Conservation (phyloP, 2,888 invertebrate genomes). For the Eupithecia pulchellata region DNA sequence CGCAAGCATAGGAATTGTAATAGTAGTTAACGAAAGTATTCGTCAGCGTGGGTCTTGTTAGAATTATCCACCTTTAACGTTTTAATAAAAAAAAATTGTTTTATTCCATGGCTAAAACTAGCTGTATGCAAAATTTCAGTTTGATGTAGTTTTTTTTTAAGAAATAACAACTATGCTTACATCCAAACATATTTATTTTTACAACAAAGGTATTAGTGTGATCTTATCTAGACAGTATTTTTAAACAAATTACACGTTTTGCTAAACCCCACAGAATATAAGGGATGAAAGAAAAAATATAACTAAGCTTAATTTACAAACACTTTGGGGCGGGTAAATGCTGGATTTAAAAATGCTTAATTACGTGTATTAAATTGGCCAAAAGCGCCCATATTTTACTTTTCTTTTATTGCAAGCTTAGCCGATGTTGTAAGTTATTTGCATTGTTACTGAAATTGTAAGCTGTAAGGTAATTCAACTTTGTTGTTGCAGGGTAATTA, state of each 20-base stretch:
- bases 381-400: conserved; percentile 46
- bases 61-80: too few relatives aligned
- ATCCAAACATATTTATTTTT: too few relatives aligned
- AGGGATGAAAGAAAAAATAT: conserved; percentile 36
- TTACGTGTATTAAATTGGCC: conserved; percentile 52
- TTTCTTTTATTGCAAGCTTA: conserved; percentile 32
- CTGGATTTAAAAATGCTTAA: conserved; percentile 52
- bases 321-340: conserved; percentile 52
- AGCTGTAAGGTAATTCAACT: conserved; percentile 4
- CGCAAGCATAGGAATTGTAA: too few relatives aligned
- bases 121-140: too few relatives aligned
- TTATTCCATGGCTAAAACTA: too few relatives aligned
- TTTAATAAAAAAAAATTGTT: too few relatives aligned
- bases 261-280: not conserved
- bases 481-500: not conserved
- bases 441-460: conserved; percentile 5
- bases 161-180: too few relatives aligned
- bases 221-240: not conserved
- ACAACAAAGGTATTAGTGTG: too few relatives aligned
- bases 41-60: too few relatives aligned
- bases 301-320: conserved; percentile 53
- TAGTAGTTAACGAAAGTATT: too few relatives aligned
- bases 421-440: conserved; percentile 18
- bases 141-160: not conserved
- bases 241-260: not conserved